Percentiles rank a stretch among this genome's conserved stretches.
These are phyloP conservation scores for Strongylocentrotus purpuratus DNA, from an alignment of 35 echinoderm and acorn worm species.

Conservation along the genomic window DNA sequence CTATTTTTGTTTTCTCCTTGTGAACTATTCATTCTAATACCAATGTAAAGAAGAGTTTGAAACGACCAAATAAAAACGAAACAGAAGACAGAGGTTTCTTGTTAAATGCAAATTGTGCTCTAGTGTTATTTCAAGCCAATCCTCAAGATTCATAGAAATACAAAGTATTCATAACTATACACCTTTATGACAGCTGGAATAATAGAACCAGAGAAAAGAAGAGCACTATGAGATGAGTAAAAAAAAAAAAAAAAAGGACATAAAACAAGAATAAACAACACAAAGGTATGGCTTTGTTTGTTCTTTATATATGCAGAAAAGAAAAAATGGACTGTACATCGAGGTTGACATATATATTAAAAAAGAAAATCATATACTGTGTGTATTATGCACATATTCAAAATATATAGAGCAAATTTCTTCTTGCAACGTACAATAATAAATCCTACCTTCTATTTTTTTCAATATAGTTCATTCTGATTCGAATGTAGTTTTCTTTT, in stretches of 20 bases:
- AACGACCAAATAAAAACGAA: conserved; percentile 15
- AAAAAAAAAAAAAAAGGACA: not conserved
- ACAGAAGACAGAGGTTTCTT: not conserved
- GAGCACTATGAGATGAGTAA: not conserved
- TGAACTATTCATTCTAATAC: too few species aligned
- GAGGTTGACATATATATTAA: not conserved
- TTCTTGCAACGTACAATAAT: conserved; percentile 25
- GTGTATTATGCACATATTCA: conserved; percentile 35
- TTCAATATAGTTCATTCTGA: conserved; percentile 33
- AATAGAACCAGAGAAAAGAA: conserved; percentile 1
- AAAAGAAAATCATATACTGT: conserved; percentile 26
- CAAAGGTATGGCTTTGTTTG: conserved; percentile 14
- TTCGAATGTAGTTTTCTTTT: conserved; percentile 18
- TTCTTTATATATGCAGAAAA: not conserved
- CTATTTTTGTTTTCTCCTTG: too few species aligned
- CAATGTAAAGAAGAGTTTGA: not conserved
- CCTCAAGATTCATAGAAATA: conserved; percentile 43
- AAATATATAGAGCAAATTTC: conserved; percentile 42
- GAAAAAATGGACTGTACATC: conserved; percentile 1
- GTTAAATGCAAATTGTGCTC: conserved; percentile 46
- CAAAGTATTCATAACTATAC: conserved; percentile 10
- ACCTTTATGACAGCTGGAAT: not conserved
- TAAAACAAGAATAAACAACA: not conserved
- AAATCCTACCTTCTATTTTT: not conserved
- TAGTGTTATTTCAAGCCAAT: conserved; percentile 42